Evolutionary conservation across 2,797 vertebrate species (phyloP), one percentile per base, ranked within the genome.

Genomic region (Lycodopsis pacificus): DNA sequence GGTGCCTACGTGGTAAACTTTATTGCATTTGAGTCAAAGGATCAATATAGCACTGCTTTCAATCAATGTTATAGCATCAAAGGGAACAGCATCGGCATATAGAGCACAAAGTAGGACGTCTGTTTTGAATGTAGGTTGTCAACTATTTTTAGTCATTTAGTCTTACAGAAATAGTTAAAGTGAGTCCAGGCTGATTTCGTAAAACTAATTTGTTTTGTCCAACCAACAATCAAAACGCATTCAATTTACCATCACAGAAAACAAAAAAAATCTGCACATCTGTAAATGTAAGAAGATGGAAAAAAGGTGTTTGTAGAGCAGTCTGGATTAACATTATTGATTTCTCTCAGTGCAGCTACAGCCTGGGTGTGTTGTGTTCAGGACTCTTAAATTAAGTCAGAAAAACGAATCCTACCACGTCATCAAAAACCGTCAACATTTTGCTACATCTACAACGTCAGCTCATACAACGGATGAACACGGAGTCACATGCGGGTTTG

Each of bases 371-470:
- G 70, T 53, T 72, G 74, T 10, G 73, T 66, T 67, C 67, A 81
- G 1, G 64, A 7, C 36, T 25, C 4, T 36, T 5, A 5, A 9
- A n/a, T 57, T 5, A 66, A 4, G 14, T 36, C 40, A 57, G n/a
- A 27, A 69, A 57, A 65, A 56, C 3, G 10, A 4, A 56, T 56
- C 8, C 4, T n/a, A 76, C 74, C 84, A 89, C 86, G 80, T 87
- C 86, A 88, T 7, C 80, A 82, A 11, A 73, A 65, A 46, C 20
- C 4, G 25, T 19, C 6, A 46, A 40, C 14, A 40, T 34, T 46
- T 8, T 25, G 19, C 17, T 54, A 20, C 51, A 34, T 46, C 4
- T 13, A 25, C 2, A 4, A 46, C 1, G 5, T 36, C 46, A 65
- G 32, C 61, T 19, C 19, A 32, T 42, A 49, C n/a, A 38, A 5